Percentiles rank a stretch among this genome's conserved stretches.
Conservation (phyloP, 2,113 vertebrate genomes). For the Fulica atra region DNA sequence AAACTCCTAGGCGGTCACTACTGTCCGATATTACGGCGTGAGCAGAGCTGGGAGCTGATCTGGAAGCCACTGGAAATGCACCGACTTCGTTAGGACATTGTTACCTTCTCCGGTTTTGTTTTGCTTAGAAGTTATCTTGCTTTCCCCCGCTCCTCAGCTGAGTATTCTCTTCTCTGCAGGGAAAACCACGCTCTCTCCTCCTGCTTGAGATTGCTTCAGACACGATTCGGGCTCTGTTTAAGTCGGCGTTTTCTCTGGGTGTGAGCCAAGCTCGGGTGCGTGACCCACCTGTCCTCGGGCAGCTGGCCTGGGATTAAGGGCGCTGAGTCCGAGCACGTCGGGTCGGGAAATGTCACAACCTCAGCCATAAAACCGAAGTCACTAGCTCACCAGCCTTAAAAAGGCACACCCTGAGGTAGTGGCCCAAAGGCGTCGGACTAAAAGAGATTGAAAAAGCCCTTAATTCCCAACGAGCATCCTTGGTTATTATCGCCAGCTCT, state of each 20-base stretch:
- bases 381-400: neutral
- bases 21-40: rapidly evolving
- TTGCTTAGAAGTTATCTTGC: neutral
- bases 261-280: neutral
- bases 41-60: neutral
- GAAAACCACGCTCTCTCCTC: neutral
- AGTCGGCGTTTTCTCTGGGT: neutral
- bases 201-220: neutral
- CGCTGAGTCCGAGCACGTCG: neutral
- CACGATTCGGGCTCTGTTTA: neutral
- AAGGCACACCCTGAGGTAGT: neutral
- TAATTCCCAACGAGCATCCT: neutral
- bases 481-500: neutral
- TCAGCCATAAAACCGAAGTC: neutral
- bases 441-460: neutral
- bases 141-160: neutral
- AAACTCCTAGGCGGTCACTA: neutral
- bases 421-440: neutral
- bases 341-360: neutral
- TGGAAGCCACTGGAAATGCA: neutral
- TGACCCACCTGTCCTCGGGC: neutral
- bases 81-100: neutral
- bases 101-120: neutral
- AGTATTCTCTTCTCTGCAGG: neutral
- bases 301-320: neutral